Conservation (phyloP, 1,140 invertebrate species). For the Tetragnatha versicolor region DNA sequence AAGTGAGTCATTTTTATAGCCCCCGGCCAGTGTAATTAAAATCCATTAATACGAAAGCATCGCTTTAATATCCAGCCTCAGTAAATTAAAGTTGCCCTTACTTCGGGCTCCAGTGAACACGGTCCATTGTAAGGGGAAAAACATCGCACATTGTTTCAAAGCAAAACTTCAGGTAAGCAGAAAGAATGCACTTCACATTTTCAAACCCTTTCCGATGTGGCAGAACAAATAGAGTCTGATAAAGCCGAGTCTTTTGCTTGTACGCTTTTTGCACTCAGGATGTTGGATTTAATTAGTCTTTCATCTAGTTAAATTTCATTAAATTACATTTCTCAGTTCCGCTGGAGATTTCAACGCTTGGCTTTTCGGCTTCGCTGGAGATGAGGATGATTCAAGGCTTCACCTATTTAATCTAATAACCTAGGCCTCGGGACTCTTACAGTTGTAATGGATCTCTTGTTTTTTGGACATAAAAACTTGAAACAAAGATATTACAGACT, state of each 20-base stretch:
- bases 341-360: background rate
- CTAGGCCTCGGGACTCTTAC: too few relatives aligned
- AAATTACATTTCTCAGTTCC: background rate
- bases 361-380: background rate
- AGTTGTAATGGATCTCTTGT: too few relatives aligned
- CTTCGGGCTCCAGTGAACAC: background rate
- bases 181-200: too few relatives aligned
- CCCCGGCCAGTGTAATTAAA: slow-evolving; percentile 42
- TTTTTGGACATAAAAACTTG: too few relatives aligned
- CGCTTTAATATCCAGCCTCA: slow-evolving; percentile 35
- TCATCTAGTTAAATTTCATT: slow-evolving; percentile 19
- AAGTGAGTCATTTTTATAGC: slow-evolving; percentile 51
- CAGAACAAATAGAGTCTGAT: too few relatives aligned
- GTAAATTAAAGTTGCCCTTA: slow-evolving; percentile 1
- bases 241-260: too few relatives aligned
- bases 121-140: slow-evolving; percentile 29
- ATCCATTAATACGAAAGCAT: slow-evolving; percentile 51
- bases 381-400: background rate
- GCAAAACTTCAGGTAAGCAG: too few relatives aligned
- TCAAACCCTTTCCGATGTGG: too few relatives aligned
- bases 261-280: too few relatives aligned
- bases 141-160: slow-evolving; percentile 40
- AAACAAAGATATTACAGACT: too few relatives aligned
- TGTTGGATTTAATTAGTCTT: slow-evolving; percentile 32
- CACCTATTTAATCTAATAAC: slow-evolving; percentile 15